Percentiles rank a stretch among this genome's conserved stretches.
phyloP scores from a whole-genome alignment of 2,888 invertebrate species.

The Pomacea canaliculata region DNA sequence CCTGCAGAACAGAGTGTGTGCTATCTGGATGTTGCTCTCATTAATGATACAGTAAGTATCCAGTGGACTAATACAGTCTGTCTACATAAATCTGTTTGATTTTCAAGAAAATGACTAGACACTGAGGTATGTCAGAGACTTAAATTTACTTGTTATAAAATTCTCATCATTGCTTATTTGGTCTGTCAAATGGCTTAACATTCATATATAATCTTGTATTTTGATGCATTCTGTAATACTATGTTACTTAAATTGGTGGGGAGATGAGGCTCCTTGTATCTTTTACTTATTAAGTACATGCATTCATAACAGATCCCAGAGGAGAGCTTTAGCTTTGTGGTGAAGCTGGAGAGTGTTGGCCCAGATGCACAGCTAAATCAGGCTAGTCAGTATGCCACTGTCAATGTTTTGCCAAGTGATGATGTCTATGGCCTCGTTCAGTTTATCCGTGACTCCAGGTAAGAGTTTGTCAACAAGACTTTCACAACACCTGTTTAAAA shows the following conservation, averaged over 20 bases:
- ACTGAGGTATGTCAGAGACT: no score
- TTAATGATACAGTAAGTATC: constrained; percentile 58
- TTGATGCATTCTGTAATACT: no score
- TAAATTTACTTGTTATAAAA: no score
- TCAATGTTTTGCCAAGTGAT: constrained; percentile 61
- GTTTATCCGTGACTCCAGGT: constrained; percentile 57
- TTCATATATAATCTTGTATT: no score
- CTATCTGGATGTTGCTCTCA: constrained; percentile 50
- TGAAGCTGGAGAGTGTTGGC: constrained; percentile 46
- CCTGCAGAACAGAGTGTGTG: constrained; percentile 50
- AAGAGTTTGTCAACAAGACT: constrained; percentile 3
- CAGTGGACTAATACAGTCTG: constrained; percentile 48
- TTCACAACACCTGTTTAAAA: background rate
- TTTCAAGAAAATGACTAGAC: no score
- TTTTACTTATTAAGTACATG: no score
- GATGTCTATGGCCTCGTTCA: constrained; percentile 61
- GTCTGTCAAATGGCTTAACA: no score
- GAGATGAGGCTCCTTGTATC: no score
- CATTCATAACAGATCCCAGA: constrained; percentile 53
- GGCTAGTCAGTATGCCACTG: constrained; percentile 40
- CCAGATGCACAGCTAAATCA: constrained; percentile 51
- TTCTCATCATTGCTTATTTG: no score
- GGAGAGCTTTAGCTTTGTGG: constrained; percentile 53
- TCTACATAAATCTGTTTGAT: no score
- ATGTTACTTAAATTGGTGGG: no score